These are phyloP conservation scores for Myxocyprinus asiaticus DNA, from an alignment of 2,113 vertebrate genomes.

Conservation along the genomic window DNA sequence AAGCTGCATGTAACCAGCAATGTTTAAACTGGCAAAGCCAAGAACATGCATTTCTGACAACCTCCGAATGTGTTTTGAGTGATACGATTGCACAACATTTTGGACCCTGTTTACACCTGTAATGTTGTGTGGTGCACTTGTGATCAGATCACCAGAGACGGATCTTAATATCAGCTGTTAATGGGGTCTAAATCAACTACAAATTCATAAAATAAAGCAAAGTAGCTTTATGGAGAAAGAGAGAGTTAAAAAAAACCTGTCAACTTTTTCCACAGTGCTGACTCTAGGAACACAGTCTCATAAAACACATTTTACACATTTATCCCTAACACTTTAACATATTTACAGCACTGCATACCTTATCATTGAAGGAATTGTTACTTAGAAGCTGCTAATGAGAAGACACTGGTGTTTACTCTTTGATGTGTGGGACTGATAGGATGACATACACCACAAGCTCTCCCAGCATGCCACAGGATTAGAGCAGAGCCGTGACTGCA, in stretches of 20 bases:
- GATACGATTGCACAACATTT: too few relatives aligned
- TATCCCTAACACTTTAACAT: slow-evolving; percentile 9
- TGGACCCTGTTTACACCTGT: too few relatives aligned
- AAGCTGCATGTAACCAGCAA: too few relatives aligned
- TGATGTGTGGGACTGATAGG: slow-evolving; percentile 66
- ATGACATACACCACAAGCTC: slow-evolving; percentile 60
- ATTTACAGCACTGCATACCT: slow-evolving; percentile 24
- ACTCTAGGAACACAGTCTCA: neutral
- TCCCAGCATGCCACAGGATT: slow-evolving; percentile 57
- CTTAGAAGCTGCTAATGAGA: slow-evolving; percentile 44
- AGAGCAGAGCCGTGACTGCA: slow-evolving; percentile 41
- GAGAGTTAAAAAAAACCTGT: too few relatives aligned
- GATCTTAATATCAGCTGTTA: too few relatives aligned
- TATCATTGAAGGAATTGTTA: slow-evolving; percentile 40
- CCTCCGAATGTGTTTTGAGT: too few relatives aligned
- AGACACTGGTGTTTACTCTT: slow-evolving; percentile 59
- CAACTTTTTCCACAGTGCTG: too few relatives aligned
- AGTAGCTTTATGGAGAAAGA: neutral
- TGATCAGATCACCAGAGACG: too few relatives aligned
- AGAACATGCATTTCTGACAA: too few relatives aligned
- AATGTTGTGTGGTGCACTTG: too few relatives aligned
- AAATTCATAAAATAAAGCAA: neutral
- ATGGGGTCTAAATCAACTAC: neutral
- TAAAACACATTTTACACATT: slow-evolving; percentile 1
- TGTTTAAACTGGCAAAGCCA: too few relatives aligned